A percentile compares a stretch with the other conserved stretches of the same genome.
Conservation (phyloP, 2,888 invertebrate genomes). For the Mamestra brassicae region DNA sequence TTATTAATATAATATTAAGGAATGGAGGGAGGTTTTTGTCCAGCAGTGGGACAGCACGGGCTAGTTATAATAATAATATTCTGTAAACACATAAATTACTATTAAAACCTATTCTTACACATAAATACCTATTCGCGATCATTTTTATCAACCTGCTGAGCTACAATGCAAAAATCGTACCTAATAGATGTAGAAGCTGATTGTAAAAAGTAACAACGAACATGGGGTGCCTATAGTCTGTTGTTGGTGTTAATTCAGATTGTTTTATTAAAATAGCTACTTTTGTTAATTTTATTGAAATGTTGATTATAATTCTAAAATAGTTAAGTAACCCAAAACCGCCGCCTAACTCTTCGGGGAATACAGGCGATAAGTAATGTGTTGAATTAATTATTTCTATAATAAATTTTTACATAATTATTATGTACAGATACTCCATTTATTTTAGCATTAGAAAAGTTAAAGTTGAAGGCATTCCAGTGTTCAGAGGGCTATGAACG, state of each 20-base stretch:
- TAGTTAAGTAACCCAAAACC: slow-evolving; percentile 1
- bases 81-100: too few relatives aligned
- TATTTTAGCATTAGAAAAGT: slow-evolving; percentile 1
- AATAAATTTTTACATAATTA: neutral
- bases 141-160: neutral
- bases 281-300: slow-evolving; percentile 3
- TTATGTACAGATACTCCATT: slow-evolving; percentile 2
- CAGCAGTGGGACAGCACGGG: too few relatives aligned
- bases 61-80: too few relatives aligned
- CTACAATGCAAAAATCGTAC: neutral
- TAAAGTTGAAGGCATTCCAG: neutral
- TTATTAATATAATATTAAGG: too few relatives aligned
- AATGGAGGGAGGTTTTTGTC: too few relatives aligned
- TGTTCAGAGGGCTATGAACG: neutral
- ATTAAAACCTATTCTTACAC: too few relatives aligned
- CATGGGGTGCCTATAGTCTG: neutral
- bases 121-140: neutral
- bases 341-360: neutral
- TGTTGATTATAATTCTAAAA: neutral
- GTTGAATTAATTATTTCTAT: neutral
- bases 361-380: neutral
- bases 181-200: slow-evolving; percentile 5
- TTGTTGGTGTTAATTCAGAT: slow-evolving; percentile 1
- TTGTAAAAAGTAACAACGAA: neutral
- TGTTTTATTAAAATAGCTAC: neutral